Evolutionary conservation across 2,113 vertebrate genomes (phyloP).

Genomic region (Dromaius novaehollandiae): DNA sequence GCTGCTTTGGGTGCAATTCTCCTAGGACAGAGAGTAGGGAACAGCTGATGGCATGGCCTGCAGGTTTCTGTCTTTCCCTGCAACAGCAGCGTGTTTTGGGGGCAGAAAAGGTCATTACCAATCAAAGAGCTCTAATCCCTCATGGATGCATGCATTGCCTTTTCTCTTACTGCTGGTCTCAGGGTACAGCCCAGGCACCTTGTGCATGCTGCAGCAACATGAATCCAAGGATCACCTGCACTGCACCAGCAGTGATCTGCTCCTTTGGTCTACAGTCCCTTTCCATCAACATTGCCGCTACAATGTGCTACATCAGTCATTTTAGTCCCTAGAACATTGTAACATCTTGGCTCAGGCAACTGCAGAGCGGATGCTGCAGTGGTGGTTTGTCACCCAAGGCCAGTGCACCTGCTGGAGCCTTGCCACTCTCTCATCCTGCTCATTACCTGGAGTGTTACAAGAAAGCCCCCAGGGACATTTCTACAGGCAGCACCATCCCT

Average conservation of each 20-base stretch:
- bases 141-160: rapidly evolving
- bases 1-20: not conserved
- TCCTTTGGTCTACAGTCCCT: not conserved
- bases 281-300: not conserved
- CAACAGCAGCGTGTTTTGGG: not conserved
- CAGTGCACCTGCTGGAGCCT: not conserved
- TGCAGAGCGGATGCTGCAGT: not conserved
- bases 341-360: not conserved
- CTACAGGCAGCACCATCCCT: rapidly evolving
- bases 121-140: not conserved
- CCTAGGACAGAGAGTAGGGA: not conserved
- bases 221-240: not conserved
- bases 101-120: not conserved
- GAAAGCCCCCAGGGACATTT: not conserved
- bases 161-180: not conserved
- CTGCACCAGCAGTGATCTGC: not conserved
- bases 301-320: not conserved
- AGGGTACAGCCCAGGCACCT: not conserved
- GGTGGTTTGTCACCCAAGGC: not conserved
- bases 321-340: not conserved
- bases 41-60: not conserved
- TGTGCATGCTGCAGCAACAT: not conserved
- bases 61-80: not conserved
- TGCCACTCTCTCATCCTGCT: not conserved
- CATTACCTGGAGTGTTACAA: not conserved